Percentiles rank a stretch among this genome's conserved stretches.
Conservation (phyloP, 2,888 invertebrate species). For the Sympetrum striolatum region DNA sequence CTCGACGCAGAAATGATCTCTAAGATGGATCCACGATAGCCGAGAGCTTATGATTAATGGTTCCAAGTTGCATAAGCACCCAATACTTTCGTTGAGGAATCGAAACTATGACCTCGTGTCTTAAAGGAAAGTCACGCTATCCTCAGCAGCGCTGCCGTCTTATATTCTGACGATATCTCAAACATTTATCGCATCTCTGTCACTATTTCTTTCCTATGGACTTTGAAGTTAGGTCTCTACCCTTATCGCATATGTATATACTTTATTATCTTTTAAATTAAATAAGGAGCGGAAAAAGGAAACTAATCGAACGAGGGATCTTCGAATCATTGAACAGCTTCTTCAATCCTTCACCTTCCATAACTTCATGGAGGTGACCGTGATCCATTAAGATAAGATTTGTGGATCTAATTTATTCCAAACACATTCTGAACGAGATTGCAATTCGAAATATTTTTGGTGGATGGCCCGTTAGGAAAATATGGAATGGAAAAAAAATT, state of each 20-base stretch:
- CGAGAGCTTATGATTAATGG: background rate
- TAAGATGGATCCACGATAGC: background rate
- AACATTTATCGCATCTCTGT: slow-evolving; percentile 16
- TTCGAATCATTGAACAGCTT: background rate
- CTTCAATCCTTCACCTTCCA: background rate
- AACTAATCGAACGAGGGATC: background rate
- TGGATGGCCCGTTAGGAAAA: no score
- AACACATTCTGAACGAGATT: no score
- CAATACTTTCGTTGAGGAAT: background rate
- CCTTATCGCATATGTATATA: background rate
- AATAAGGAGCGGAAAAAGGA: background rate
- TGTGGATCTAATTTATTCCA: no score
- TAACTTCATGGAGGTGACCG: no score
- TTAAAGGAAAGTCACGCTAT: background rate
- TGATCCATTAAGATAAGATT: no score
- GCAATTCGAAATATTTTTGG: no score
- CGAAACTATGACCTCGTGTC: slow-evolving; percentile 21
- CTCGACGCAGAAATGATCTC: slow-evolving; percentile 1
- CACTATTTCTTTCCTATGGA: slow-evolving; percentile 15
- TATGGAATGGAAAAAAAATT: no score
- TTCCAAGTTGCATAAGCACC: slow-evolving; percentile 1
- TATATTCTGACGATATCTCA: slow-evolving; percentile 12
- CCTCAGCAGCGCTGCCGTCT: background rate
- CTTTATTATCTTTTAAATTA: slow-evolving; percentile 6
- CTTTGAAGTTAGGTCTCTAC: background rate